Percentiles rank a stretch among this genome's conserved stretches.
These are phyloP conservation scores for Meta bourneti DNA, from an alignment of 2,888 invertebrate species.

Conservation along the genomic window DNA sequence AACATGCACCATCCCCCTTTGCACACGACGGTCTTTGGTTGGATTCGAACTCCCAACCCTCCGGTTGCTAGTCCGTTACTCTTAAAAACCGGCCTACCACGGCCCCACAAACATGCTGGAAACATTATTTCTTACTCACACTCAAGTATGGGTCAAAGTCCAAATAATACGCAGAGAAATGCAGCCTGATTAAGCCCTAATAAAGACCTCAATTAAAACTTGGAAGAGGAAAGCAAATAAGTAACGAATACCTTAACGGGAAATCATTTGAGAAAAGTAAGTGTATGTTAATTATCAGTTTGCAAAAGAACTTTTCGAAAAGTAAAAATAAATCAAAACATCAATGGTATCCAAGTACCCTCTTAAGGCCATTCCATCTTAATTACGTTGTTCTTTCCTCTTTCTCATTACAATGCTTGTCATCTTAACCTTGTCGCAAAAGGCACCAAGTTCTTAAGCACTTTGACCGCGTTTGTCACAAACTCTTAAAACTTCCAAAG, in stretches of 20 bases:
- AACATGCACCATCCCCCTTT: too few species aligned
- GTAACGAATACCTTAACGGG: slow-evolving; percentile 11
- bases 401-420: slow-evolving; percentile 3
- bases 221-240: slow-evolving; percentile 33
- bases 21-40: too few species aligned
- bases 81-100: too few species aligned
- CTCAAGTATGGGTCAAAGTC: too few species aligned
- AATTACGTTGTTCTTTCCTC: slow-evolving; percentile 14
- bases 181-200: too few species aligned
- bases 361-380: slow-evolving; percentile 30
- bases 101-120: too few species aligned
- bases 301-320: neutral
- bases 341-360: slow-evolving; percentile 16
- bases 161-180: too few species aligned
- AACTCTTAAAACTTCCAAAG: neutral
- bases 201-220: neutral
- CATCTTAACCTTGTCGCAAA: slow-evolving; percentile 8
- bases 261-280: neutral
- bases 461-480: neutral
- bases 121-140: too few species aligned
- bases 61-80: too few species aligned
- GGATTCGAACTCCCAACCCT: too few species aligned
- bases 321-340: slow-evolving; percentile 7
- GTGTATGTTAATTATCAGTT: slow-evolving; percentile 23
- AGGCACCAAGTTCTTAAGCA: neutral